phyloP scores from a whole-genome alignment of 2,888 invertebrate species.

The Hedya salicella region DNA sequence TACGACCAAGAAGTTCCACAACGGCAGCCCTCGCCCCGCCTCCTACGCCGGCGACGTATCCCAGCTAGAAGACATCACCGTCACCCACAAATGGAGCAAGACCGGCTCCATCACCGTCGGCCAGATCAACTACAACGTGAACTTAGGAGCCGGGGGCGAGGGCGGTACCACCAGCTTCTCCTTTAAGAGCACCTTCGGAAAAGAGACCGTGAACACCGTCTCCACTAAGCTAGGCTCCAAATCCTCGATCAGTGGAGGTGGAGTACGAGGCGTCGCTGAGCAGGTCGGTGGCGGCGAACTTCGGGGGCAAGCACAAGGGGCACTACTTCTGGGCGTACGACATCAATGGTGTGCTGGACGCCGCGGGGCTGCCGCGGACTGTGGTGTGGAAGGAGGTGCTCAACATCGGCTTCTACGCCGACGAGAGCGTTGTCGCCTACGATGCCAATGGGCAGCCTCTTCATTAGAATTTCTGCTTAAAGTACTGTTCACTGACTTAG shows the following conservation, averaged over 20 bases:
- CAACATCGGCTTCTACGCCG: constrained; percentile 38
- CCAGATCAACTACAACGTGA: constrained; percentile 30
- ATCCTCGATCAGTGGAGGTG: constrained; percentile 29
- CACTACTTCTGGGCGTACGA: constrained; percentile 36
- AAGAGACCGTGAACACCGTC: constrained; percentile 20
- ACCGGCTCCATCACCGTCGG: constrained; percentile 6
- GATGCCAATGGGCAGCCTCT: constrained; percentile 18
- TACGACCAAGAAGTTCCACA: constrained; percentile 20
- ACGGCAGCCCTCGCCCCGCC: constrained; percentile 10
- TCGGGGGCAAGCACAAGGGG: constrained; percentile 6
- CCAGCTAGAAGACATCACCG: constrained; percentile 18
- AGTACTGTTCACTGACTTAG: too few species aligned
- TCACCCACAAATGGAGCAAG: constrained; percentile 23
- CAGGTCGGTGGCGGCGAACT: constrained; percentile 25
- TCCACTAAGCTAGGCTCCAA: constrained; percentile 29
- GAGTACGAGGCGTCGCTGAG: constrained; percentile 24
- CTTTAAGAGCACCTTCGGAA: constrained; percentile 31
- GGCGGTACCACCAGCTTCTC: constrained; percentile 34
- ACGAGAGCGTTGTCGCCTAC: constrained; percentile 29
- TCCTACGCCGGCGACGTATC: background rate
- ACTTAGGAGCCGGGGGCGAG: constrained; percentile 4
- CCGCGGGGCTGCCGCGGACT: constrained; percentile 20
- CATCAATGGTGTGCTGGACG: constrained; percentile 21
- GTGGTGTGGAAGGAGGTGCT: constrained; percentile 31
- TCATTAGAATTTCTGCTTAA: too few species aligned